Evolutionary conservation across 2,113 vertebrate genomes (phyloP).

Genomic region (Indicator maculatus): DNA sequence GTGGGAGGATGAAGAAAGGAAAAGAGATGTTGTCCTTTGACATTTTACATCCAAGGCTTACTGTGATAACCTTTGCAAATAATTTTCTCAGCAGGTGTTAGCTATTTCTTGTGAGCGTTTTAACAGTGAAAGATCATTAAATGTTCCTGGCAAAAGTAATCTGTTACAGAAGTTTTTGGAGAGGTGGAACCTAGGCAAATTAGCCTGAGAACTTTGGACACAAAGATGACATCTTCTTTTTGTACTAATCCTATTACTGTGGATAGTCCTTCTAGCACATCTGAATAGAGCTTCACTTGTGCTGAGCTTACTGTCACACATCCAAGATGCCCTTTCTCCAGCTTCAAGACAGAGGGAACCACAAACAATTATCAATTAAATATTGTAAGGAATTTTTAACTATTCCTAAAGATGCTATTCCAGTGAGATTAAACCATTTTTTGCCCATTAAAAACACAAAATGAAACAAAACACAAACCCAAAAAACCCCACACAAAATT

Average conservation of each 20-base stretch:
- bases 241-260: constrained; percentile 37
- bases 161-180: constrained; percentile 53
- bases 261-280: neutral
- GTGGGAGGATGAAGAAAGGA: neutral
- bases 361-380: neutral
- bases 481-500: neutral
- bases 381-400: neutral
- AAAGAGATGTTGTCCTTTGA: constrained; percentile 38
- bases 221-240: constrained; percentile 2
- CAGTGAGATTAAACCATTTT: neutral
- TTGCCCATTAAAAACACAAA: no score
- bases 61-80: constrained; percentile 61
- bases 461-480: no score
- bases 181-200: constrained; percentile 51
- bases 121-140: constrained; percentile 54
- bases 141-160: constrained; percentile 57
- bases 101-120: constrained; percentile 62
- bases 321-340: constrained; percentile 14
- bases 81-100: constrained; percentile 70
- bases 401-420: neutral
- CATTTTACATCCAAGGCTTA: constrained; percentile 55
- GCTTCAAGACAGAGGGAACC: neutral
- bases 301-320: neutral
- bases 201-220: constrained; percentile 25
- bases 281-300: neutral